phyloP scores from a whole-genome alignment of 2,797 vertebrate species.

The Antennarius maculatus region DNA sequence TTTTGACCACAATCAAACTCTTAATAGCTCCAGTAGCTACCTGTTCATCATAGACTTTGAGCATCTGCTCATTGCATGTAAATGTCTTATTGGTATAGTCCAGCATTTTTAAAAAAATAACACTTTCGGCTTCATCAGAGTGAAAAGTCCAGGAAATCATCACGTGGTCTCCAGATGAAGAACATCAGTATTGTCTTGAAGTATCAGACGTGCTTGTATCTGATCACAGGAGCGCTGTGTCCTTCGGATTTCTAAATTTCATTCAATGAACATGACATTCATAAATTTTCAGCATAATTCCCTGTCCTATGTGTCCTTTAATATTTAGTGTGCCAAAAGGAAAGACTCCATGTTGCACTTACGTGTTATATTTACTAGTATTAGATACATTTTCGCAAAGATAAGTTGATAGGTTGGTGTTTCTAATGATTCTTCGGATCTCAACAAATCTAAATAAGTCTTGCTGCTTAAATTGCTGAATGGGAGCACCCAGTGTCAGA shows the following conservation, averaged over 20 bases:
- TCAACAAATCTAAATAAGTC: background rate
- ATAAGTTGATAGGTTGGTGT: background rate
- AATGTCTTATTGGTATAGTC: background rate
- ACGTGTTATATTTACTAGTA: background rate
- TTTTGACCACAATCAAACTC: background rate
- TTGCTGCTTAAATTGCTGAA: constrained; percentile 8
- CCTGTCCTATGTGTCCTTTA: too few species aligned
- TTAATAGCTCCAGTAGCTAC: background rate
- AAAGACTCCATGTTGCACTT: background rate
- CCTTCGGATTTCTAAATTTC: background rate
- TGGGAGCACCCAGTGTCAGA: background rate
- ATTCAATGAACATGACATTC: background rate
- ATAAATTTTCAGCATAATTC: too few species aligned
- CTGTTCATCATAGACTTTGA: constrained; percentile 6
- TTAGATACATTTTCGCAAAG: background rate
- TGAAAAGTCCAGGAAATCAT: too few species aligned
- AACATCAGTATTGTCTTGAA: background rate
- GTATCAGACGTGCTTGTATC: background rate
- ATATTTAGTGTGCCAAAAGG: too few species aligned
- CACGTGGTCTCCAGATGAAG: too few species aligned
- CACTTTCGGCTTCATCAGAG: too few species aligned
- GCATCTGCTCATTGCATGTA: background rate
- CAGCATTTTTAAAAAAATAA: too few species aligned
- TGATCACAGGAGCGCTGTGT: background rate
- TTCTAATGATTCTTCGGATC: background rate